Base-by-base conservation (phyloP, 2,888 invertebrate species). In the Tubulanus polymorphus region DNA sequence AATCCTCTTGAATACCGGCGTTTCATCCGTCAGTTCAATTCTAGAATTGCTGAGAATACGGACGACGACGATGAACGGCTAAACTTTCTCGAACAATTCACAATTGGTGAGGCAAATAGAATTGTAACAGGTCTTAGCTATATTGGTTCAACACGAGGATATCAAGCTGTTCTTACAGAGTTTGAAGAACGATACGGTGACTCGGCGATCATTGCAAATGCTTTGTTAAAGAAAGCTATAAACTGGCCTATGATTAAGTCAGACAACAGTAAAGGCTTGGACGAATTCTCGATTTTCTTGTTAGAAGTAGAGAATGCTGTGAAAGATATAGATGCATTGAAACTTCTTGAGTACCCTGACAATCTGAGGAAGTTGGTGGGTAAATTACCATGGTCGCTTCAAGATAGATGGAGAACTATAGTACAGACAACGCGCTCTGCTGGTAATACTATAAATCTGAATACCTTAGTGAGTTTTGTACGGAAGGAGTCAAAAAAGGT, bases 291-390 rank as follows among this genome's bases (percentile, higher is more conserved):
- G 23, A 41, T 41, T 15, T 41, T 41, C 15, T 41, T 41, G 41
- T 3, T 18, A 3, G 41, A 41, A 15, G 18, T 18, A 20, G 20
- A 8, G 41, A 20, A 41, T 15, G 41, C 41, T 15, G 41, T 41
- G 18, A 15, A 41, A 15, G 15, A 41, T 5, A n/a, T 20, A n/a
- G 23, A 20, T 3, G 48, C 10, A 5, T 25, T n/a, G 15, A 5
- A 20, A 8, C 51, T 57, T 0, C 41, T 61, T n/a, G 61, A 61
- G 20, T 59, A 59, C 30, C 47, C 56, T 18, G 59, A 61, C 41
- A 59, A 61, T 27, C 23, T 62, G 12, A 53, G 53, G 32, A 32
- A 25, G 3, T 15, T 61, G 2, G 47, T 59, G 3, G n/a, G 35
- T 23, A 59, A 57, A 25, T 29, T 59, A 35, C 59, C 59, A n/a